Conservation (phyloP, 2,113 vertebrate species). For the Herpetotheres cachinnans region DNA sequence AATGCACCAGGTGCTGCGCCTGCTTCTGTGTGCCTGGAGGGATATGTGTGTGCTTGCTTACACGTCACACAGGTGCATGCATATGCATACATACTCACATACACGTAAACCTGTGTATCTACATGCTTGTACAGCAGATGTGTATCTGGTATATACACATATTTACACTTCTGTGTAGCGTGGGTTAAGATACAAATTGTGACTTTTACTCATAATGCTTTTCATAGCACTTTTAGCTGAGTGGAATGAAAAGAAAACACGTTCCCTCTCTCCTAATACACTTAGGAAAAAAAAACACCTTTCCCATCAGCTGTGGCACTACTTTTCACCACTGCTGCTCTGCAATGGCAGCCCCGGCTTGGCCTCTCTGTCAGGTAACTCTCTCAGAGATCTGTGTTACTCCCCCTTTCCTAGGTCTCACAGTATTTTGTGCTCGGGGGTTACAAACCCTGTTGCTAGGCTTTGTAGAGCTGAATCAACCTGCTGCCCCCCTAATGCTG, state of each 20-base stretch:
- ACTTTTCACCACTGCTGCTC: background rate
- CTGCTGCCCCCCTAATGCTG: background rate
- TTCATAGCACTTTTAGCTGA: background rate
- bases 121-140: background rate
- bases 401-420: background rate
- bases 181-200: background rate
- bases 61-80: background rate
- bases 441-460: background rate
- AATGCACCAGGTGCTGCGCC: background rate
- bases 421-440: background rate
- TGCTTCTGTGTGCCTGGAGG: background rate
- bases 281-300: background rate
- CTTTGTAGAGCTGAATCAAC: background rate
- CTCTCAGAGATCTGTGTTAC: background rate
- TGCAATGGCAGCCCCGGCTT: background rate
- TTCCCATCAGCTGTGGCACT: background rate
- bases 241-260: background rate
- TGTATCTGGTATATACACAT: background rate
- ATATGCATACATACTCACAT: accelerated
- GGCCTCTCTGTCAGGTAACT: background rate
- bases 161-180: background rate
- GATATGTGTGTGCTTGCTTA: background rate
- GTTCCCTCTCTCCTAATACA: background rate
- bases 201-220: background rate
- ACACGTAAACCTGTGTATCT: background rate